Evolutionary conservation across 2,888 invertebrate species (phyloP), one percentile per base, ranked within the genome.

Genomic region (Volucella bombylans): DNA sequence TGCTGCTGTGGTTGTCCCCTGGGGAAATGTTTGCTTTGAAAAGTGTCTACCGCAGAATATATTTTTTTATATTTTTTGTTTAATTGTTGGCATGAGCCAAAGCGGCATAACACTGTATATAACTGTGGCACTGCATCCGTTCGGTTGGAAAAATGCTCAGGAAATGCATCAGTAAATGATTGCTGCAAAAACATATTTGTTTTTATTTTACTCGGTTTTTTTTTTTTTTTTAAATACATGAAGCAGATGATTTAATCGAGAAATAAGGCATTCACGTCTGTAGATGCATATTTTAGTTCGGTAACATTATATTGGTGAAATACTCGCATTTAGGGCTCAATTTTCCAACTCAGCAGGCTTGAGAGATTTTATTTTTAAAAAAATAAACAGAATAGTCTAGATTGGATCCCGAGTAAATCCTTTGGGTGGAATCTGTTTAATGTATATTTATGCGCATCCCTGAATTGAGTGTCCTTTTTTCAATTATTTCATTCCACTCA

Each of bases 31-130:
- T 83, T 41, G 52, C 68, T 74, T 74, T 49, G 69, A 64, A 69
- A 79, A 83, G 59, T 80, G 83, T 80, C 83, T 80, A 74, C 80
- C 52, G 73, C 72, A 79, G 79, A 81, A 69, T 67, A 50, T 15
- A 23, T 23, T 23, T 62, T 64, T 65, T 57, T 38, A 61, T 52
- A n/a, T 54, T 12, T 12, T 47, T 23, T 14, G 59, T 73, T 45
- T 83, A 83, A 79, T 80, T 80, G 73, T 69, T 79, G 79, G 57
- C 64, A 79, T 69, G 64, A 69, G 74, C 67, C 67, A 52, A 43
- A 49, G 43, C 39, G 45, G 43, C 54, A 55, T 65, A 55, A 12
- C 3, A 62, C 52, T 18, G 54, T 18, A 43, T 23, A n/a, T 12
- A 52, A 15, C n/a, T 55, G 52, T 12, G 72, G 41, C 31, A 23